Evolutionary conservation across 2,797 vertebrate species (phyloP), one percentile per base, ranked within the genome.

Genomic region (Zenarchopterus dispar): DNA sequence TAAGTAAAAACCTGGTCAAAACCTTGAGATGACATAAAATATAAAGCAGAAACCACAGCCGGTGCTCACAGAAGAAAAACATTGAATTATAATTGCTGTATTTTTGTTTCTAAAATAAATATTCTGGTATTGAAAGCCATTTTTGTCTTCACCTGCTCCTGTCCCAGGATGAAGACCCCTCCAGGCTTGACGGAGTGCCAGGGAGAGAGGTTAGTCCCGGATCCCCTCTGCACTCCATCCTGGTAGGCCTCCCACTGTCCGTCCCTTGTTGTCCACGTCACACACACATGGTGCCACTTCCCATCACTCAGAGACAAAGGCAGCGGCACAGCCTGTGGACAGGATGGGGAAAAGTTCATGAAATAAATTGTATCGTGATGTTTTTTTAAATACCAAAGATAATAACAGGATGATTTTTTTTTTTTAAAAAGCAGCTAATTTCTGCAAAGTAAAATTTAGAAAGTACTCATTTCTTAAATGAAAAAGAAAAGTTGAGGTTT

Each of bases 241-340:
- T 92, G 91, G 71, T 93, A 95, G 28, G 90, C 91, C 68, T 92
- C 91, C 94, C 95, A 96, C 53, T 91, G 76, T 7, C 95, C 95
- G 0, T 95, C 94, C 18, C 93, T 87, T 0, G 94, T 95, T 1
- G 93, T 86, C 95, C 95, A 96, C 0, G 94, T 94, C 68, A 95
- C 91, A 59, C 95, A 95, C 39, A 96, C 62, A 16, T 96, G 95
- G 58, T 96, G 95, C 94, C 95, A 96, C 76, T 93, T 93, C 18
- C 89, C 93, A 52, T 95, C 93, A 19, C 81, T 87, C 74, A 94
- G 67, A 13, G 92, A 80, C 74, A 95, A 63, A 0, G 94, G 93
- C 39, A 95, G 70, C 2, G 91, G 79, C 53, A 86, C 90, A 0
- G 93, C 92, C 95, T 96, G 77, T 0, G 21, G 21, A 41, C 1